These are phyloP conservation scores for Acanthoscelides obtectus DNA, from an alignment of 2,888 invertebrate species.

Conservation along the genomic window DNA sequence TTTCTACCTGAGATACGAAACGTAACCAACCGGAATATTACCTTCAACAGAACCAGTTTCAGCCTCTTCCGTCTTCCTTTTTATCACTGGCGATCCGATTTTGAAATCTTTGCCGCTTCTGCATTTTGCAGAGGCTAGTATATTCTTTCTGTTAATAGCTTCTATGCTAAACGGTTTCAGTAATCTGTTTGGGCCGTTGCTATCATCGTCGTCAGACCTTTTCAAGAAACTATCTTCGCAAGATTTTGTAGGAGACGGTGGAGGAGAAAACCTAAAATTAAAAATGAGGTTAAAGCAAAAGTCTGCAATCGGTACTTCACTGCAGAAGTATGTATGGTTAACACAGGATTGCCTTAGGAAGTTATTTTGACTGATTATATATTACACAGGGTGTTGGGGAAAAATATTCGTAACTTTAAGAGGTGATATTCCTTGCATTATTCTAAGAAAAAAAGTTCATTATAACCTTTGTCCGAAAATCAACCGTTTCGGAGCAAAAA, in stretches of 20 bases:
- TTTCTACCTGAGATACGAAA: neutral
- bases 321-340: no score
- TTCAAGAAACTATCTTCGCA: conserved; percentile 20
- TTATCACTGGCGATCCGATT: conserved; percentile 66
- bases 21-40: neutral
- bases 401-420: no score
- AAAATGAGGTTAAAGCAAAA: no score
- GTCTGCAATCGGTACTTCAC: no score
- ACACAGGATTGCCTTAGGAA: no score
- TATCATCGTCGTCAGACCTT: conserved; percentile 24
- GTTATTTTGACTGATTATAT: no score
- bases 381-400: no score
- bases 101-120: conserved; percentile 75
- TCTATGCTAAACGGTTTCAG: conserved; percentile 77
- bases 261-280: conserved; percentile 61
- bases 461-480: no score
- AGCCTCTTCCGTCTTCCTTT: conserved; percentile 64
- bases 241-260: conserved; percentile 56
- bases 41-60: neutral
- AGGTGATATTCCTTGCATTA: no score
- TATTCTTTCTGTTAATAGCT: conserved; percentile 81
- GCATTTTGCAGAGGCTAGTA: conserved; percentile 80
- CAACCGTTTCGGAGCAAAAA: no score
- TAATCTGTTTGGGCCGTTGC: conserved; percentile 53
- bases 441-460: no score